Evolutionary conservation across 2,888 invertebrate species (phyloP), one percentile per base, ranked within the genome.

Genomic region (Dione vanillae): DNA sequence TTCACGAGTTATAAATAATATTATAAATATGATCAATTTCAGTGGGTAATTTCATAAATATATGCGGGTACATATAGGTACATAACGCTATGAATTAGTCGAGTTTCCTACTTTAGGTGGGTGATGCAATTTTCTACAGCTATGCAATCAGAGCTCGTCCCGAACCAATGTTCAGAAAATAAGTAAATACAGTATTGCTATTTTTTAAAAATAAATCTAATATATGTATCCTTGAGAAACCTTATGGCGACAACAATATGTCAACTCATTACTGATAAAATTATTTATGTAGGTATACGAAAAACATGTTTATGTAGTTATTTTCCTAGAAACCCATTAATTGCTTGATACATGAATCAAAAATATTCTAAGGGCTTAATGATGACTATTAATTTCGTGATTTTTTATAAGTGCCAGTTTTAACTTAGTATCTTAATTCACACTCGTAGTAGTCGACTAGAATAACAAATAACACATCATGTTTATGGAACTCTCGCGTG

Each of bases 401-500:
- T 12, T 35, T 41, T 37, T 37, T 49, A 16, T 27, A 27, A 5
- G 5, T 27, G 27, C 27, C 2, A 27, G 27, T 5, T 27, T 27
- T 27, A 27, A 3, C 5, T 27, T 27, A 27, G 27, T 3, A 27
- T 27, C 27, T 27, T 49, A 27, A 11, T 40, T 16, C 72, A 72
- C 71, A 76, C 72, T 68, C 64, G 69, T 73, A 72, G 69, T 76
- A 73, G 61, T 70, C 67, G 52, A 41, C 20, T 47, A 73, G 69
- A 76, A 77, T 70, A 78, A 78, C 70, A 80, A 78, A 78, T 74
- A 75, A 72, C 73, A 64, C 12, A 27, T 65, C 59, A 71, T 76
- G 76, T 78, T 78, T 78, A 77, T 76, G 69, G 73, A 73, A 65
- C 72, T 74, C 71, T 74, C 76, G 79, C 77, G 74, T 75, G 72